Percentiles rank a stretch among this genome's conserved stretches.
phyloP scores from a whole-genome alignment of 2,113 vertebrate species.

The Cyphomyrus discorhynchus region DNA sequence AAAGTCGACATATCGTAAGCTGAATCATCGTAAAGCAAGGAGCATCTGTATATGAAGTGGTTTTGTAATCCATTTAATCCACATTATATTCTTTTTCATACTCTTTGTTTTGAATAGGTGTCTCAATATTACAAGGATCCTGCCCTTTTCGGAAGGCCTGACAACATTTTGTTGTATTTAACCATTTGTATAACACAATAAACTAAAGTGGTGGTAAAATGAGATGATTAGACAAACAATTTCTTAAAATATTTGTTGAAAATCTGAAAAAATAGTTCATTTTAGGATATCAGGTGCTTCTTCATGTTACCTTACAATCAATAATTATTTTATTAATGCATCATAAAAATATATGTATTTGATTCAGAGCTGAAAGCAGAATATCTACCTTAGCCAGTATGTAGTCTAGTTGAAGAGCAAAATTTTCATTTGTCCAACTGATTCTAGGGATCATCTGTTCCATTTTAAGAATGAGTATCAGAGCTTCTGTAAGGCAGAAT shows the following conservation, averaged over 20 bases:
- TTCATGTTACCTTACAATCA: not conserved
- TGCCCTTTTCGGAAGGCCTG: not conserved
- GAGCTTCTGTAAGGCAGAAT: slow-evolving; percentile 45
- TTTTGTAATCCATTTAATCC: not conserved
- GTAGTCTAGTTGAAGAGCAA: slow-evolving; percentile 27
- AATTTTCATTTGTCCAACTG: slow-evolving; percentile 33
- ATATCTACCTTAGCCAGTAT: slow-evolving; percentile 49
- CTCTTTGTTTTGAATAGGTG: not conserved
- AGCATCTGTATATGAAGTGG: not conserved
- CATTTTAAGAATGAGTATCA: slow-evolving; percentile 40
- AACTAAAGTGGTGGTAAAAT: not conserved
- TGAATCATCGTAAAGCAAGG: too few relatives aligned
- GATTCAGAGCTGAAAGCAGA: not conserved
- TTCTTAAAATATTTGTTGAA: not conserved
- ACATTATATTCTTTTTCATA: not conserved
- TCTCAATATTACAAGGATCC: not conserved
- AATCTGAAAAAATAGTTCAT: not conserved
- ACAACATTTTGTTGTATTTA: not conserved
- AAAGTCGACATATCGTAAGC: too few relatives aligned
- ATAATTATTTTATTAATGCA: not conserved
- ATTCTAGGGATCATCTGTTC: slow-evolving; percentile 27
- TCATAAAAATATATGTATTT: not conserved
- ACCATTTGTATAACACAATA: not conserved
- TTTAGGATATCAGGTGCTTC: not conserved
- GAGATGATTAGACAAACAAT: not conserved